Conservation (phyloP, 2,888 invertebrate species). For the Dryomyza anilis region DNA sequence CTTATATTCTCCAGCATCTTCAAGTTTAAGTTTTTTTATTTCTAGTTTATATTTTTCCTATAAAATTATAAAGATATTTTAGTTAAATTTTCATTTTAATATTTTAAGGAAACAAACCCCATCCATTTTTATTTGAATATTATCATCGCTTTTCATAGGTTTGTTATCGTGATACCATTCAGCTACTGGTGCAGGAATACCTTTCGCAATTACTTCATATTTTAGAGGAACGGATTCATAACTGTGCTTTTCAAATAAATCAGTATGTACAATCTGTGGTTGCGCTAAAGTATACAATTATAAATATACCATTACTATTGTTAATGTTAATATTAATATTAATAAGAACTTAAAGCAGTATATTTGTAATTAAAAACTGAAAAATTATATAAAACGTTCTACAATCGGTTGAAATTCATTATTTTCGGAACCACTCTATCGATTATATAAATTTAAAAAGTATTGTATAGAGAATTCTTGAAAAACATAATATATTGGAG, state of each 20-base stretch:
- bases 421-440: no score
- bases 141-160: conserved; percentile 70
- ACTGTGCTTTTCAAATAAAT: conserved; percentile 74
- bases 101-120: conserved; percentile 59
- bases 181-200: conserved; percentile 77
- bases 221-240: conserved; percentile 82
- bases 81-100: neutral
- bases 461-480: no score
- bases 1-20: conserved; percentile 82
- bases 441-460: no score
- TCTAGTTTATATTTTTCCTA: conserved; percentile 74
- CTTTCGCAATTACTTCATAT: conserved; percentile 78
- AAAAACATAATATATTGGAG: no score
- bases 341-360: no score
- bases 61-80: no score
- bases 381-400: no score
- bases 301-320: no score
- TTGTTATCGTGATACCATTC: conserved; percentile 81
- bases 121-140: conserved; percentile 68
- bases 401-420: no score
- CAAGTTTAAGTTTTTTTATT: conserved; percentile 71
- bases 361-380: no score
- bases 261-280: conserved; percentile 74
- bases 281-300: conserved; percentile 67
- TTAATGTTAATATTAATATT: no score